Evolutionary conservation across 2,888 invertebrate species (phyloP), one percentile per base, ranked within the genome.

Genomic region (Sepioteuthis lessoniana): DNA sequence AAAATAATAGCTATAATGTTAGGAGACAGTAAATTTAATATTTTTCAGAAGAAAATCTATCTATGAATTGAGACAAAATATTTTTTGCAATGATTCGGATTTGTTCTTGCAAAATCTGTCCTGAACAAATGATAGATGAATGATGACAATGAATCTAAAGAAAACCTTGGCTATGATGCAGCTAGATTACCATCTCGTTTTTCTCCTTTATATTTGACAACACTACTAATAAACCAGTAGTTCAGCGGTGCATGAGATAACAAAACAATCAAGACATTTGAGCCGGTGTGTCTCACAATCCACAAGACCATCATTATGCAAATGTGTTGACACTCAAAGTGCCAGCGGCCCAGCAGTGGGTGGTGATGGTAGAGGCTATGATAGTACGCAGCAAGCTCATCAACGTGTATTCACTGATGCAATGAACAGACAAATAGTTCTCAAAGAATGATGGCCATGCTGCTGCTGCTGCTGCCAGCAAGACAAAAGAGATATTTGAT

Each of bases 191-290:
- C 76, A 76, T 76, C 76, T 76, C n/a, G n/a, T 76, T 76, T 76
- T 35, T 35, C 76, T 35, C n/a, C n/a, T 19, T 76, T 76, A n/a
- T 76, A 76, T 76, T 16, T 76, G 76, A 76, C 76, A n/a, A 76
- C 76, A 35, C n/a, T 19, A 76, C 76, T 76, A 76, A 76, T 76
- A 76, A 76, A 35, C n/a, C 76, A 76, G n/a, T n/a, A 76, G 35
- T 76, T 35, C 16, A 76, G 76, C n/a, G 13, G n/a, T 76, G n/a
- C 76, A 35, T 16, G n/a, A n/a, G n/a, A 76, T 35, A 3, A 35
- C n/a, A 76, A 76, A 76, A 76, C 76, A 76, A 76, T 76, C n/a
- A 76, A 76, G 76, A 76, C 76, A 76, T n/a, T n/a, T 76, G n/a
- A 76, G 76, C 16, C n/a, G n/a, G 76, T 35, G 76, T 76, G 76